A percentile compares a stretch with the other conserved stretches of the same genome.
Conservation (phyloP, 2,888 invertebrate species). For the Cephus spinipes region DNA sequence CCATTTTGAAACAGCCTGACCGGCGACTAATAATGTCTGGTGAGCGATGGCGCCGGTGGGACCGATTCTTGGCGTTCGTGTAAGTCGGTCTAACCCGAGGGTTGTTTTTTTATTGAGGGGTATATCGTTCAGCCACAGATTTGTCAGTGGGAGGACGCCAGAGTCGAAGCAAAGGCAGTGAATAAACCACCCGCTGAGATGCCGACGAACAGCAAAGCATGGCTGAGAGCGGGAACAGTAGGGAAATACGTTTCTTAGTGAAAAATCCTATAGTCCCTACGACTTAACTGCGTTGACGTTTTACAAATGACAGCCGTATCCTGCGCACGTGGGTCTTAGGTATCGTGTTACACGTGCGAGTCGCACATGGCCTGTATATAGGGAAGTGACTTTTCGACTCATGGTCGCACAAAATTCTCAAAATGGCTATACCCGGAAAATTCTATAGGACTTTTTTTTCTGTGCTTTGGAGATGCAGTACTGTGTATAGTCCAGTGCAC, state of each 20-base stretch:
- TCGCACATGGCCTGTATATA: background rate
- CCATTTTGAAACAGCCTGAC: background rate
- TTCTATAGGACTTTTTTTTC: too few species aligned
- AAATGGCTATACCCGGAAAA: too few species aligned
- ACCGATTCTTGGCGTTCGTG: background rate
- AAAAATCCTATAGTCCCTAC: background rate
- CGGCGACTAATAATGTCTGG: background rate
- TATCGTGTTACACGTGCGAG: background rate
- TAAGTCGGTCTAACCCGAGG: background rate
- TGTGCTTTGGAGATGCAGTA: too few species aligned
- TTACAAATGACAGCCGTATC: background rate
- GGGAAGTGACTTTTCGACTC: too few species aligned
- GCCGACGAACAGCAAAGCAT: background rate
- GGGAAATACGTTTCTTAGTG: background rate
- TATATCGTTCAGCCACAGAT: constrained; percentile 28
- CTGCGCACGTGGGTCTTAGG: background rate
- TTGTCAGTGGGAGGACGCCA: constrained; percentile 45
- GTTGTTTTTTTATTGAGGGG: constrained; percentile 32
- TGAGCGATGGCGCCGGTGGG: background rate
- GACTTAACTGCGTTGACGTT: background rate
- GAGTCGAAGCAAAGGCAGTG: constrained; percentile 30
- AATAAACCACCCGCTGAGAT: constrained; percentile 37
- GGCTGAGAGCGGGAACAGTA: background rate
- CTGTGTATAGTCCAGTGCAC: too few species aligned
- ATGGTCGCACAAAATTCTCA: too few species aligned